phyloP scores from a whole-genome alignment of 2,113 vertebrate species.

The Rallus limicola region DNA sequence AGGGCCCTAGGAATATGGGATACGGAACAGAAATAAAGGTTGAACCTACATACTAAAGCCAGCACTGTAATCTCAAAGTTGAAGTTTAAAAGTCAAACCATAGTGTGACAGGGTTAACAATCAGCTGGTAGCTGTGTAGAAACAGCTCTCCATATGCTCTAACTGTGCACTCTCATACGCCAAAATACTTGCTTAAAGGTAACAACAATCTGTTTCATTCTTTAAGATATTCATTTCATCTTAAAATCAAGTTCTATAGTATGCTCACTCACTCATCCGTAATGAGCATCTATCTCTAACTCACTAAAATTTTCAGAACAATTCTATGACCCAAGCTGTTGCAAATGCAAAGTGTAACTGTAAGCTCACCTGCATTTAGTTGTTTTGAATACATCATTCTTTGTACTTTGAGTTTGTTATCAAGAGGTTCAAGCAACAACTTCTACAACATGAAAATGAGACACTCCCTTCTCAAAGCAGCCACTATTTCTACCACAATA shows the following conservation, averaged over 20 bases:
- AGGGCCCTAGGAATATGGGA: background rate
- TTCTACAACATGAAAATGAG: background rate
- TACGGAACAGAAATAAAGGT: background rate
- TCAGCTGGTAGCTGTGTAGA: background rate
- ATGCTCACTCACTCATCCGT: background rate
- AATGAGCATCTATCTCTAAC: background rate
- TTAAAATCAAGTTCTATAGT: background rate
- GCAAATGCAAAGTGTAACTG: background rate
- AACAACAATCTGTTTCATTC: background rate
- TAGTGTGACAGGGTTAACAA: background rate
- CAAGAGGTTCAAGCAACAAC: background rate
- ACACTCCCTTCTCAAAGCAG: conserved; percentile 6
- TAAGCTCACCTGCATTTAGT: background rate
- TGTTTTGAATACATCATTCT: background rate
- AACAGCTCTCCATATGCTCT: background rate
- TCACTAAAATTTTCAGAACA: background rate
- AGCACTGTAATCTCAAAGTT: background rate
- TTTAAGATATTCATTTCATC: background rate
- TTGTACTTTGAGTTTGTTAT: background rate
- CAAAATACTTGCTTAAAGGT: background rate
- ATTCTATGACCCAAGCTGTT: background rate
- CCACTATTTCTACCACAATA: conserved; percentile 21
- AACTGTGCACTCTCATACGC: background rate
- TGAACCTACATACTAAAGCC: background rate
- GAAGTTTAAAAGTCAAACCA: background rate